These are phyloP conservation scores for Alethe castanea DNA, from an alignment of 2,113 vertebrate species.

Conservation along the genomic window DNA sequence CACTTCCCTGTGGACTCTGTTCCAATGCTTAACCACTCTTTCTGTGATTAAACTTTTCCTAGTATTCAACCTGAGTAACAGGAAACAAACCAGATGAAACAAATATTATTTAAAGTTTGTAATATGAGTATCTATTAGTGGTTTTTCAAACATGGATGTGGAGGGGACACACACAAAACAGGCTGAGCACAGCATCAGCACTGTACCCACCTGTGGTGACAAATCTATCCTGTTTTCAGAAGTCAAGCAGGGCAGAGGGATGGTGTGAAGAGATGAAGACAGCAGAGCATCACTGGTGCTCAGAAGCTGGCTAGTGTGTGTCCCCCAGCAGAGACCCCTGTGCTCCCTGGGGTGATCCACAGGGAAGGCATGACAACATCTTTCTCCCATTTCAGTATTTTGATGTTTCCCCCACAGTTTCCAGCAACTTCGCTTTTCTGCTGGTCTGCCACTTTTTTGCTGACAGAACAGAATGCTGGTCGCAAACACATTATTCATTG, in stretches of 20 bases:
- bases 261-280: not conserved
- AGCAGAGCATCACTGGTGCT: not conserved
- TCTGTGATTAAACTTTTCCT: not conserved
- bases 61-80: not conserved
- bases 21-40: not conserved
- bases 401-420: not conserved
- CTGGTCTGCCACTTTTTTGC: not conserved
- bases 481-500: conserved; percentile 51
- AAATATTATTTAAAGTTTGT: not conserved
- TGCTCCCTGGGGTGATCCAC: accelerated
- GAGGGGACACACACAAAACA: not conserved
- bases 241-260: not conserved
- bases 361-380: not conserved
- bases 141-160: not conserved
- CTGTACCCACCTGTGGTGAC: too few relatives aligned
- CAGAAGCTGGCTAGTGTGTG: accelerated
- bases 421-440: not conserved
- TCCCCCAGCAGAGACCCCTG: not conserved
- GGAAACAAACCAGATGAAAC: not conserved
- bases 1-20: not conserved
- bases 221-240: not conserved
- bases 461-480: not conserved
- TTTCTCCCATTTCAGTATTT: not conserved
- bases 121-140: not conserved
- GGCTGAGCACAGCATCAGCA: accelerated